These are phyloP conservation scores for Dolomedes plantarius DNA, from an alignment of 2,888 invertebrate species.

Conservation along the genomic window DNA sequence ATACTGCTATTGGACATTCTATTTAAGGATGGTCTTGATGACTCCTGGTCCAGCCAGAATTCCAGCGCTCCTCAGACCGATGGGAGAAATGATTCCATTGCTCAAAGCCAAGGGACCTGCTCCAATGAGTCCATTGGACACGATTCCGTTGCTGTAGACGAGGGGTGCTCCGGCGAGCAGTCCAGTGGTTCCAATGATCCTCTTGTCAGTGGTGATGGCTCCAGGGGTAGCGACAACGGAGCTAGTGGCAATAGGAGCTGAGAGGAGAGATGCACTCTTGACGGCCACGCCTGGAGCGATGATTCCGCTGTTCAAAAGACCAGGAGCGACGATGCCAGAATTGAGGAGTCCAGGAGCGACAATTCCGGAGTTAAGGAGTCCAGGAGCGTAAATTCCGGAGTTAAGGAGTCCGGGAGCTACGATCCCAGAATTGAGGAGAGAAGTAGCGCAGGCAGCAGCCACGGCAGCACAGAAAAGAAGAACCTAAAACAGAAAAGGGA, in stretches of 20 bases:
- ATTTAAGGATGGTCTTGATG: constrained; percentile 17
- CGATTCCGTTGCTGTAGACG: neutral
- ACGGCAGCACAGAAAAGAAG: neutral
- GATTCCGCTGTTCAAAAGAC: neutral
- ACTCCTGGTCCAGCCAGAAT: constrained; percentile 30
- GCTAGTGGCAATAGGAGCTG: neutral
- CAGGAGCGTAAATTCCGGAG: neutral
- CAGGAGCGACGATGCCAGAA: neutral
- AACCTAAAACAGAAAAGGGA: neutral
- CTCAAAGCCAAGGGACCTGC: neutral
- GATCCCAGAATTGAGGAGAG: neutral
- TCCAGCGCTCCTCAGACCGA: constrained; percentile 14
- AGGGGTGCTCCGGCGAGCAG: neutral
- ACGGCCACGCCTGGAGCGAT: neutral
- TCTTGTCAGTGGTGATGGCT: constrained; percentile 26
- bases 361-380: constrained; percentile 7
- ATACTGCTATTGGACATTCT: neutral
- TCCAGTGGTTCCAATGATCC: constrained; percentile 20
- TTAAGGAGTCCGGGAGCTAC: neutral
- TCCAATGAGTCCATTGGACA: constrained; percentile 23
- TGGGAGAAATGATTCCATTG: constrained; percentile 28
- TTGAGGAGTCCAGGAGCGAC: constrained; percentile 18
- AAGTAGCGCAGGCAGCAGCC: neutral
- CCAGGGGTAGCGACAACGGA: constrained; percentile 24
- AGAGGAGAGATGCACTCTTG: neutral